Conservation (phyloP, 2,113 vertebrate genomes). For the Leptobrachium leishanense region DNA sequence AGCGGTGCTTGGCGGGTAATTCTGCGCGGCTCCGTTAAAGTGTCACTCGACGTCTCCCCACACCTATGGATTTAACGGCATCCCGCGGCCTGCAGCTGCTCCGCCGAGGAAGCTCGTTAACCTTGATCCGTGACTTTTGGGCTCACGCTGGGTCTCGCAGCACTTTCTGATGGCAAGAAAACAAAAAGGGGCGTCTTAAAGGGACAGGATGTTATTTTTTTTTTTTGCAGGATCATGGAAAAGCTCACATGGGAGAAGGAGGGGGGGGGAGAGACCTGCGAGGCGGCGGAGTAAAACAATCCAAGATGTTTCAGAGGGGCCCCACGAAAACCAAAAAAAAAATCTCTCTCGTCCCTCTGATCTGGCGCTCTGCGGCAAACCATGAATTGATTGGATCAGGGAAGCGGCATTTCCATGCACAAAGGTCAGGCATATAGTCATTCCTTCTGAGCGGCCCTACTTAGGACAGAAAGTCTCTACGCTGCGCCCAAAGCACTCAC, state of each 20-base stretch:
- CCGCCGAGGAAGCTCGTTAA: constrained; percentile 33
- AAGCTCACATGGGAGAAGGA: constrained; percentile 12
- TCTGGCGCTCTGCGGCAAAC: not conserved
- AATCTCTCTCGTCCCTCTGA: not conserved
- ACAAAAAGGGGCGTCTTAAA: not conserved
- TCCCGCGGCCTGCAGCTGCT: constrained; percentile 30
- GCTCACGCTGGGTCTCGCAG: constrained; percentile 8
- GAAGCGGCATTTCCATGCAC: too few species aligned
- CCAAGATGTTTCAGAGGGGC: constrained; percentile 17
- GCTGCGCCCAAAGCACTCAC: too few species aligned
- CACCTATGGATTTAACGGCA: constrained; percentile 16
- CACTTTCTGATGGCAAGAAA: not conserved
- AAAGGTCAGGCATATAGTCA: too few species aligned
- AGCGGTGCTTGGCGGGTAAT: not conserved
- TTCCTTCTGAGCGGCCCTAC: too few species aligned
- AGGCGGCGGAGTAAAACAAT: constrained; percentile 36
- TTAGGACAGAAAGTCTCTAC: too few species aligned
- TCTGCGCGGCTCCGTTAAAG: constrained; percentile 14
- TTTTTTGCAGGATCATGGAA: not conserved
- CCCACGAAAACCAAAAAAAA: not conserved
- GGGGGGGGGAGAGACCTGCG: constrained; percentile 7
- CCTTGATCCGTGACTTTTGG: constrained; percentile 27
- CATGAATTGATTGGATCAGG: too few species aligned
- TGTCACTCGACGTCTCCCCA: constrained; percentile 1
- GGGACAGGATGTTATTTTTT: not conserved